These are phyloP conservation scores for Etheostoma cragini DNA, from an alignment of 2,113 vertebrate genomes.

Conservation along the genomic window DNA sequence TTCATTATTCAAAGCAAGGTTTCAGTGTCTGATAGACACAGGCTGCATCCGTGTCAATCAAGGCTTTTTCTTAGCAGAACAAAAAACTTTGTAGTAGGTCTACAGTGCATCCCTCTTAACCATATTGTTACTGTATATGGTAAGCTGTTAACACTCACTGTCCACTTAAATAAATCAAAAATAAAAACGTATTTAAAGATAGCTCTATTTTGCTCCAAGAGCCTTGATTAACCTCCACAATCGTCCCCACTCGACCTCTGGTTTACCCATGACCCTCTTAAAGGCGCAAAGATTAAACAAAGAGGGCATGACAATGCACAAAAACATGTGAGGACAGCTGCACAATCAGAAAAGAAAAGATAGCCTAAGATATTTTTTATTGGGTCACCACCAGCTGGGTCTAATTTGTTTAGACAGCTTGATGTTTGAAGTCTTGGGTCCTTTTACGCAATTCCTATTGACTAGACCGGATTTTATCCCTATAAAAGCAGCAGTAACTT, in stretches of 20 bases:
- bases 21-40: constrained; percentile 1
- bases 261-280: neutral
- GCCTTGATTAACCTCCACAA: neutral
- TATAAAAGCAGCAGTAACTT: constrained; percentile 69
- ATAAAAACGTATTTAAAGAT: neutral
- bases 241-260: neutral
- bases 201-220: neutral
- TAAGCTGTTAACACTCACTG: neutral
- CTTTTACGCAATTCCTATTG: constrained; percentile 36
- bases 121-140: neutral
- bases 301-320: neutral
- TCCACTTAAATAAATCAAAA: neutral
- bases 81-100: no score
- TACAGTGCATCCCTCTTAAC: neutral
- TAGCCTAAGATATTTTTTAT: neutral
- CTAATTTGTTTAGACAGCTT: constrained; percentile 69
- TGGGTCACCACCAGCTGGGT: constrained; percentile 44
- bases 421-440: constrained; percentile 39
- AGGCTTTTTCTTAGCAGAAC: neutral
- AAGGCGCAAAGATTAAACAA: neutral
- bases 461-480: neutral
- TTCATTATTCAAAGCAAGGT: neutral
- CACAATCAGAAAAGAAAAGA: constrained; percentile 31
- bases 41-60: neutral
- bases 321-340: constrained; percentile 62